These are phyloP conservation scores for Tromatobia lineatoria DNA, from an alignment of 2,888 invertebrate genomes.

Conservation along the genomic window DNA sequence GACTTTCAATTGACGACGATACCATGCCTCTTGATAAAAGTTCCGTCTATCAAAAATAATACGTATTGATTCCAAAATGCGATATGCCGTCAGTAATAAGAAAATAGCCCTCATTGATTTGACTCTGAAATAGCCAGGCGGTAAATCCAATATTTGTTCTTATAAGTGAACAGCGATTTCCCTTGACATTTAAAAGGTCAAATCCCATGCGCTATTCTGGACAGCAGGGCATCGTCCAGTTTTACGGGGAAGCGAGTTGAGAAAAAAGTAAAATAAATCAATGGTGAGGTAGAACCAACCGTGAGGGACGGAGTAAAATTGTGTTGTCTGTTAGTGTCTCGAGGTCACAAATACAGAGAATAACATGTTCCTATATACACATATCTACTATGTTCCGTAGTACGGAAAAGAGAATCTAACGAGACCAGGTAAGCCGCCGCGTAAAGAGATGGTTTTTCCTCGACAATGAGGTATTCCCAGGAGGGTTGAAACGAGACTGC, in stretches of 20 bases:
- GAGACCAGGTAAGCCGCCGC: conserved; percentile 74
- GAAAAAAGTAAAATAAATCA: conserved; percentile 52
- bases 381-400: conserved; percentile 15
- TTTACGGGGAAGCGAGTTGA: conserved; percentile 27
- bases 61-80: too few species aligned
- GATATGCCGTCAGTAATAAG: too few species aligned
- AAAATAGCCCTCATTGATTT: background rate
- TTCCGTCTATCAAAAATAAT: too few species aligned
- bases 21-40: too few species aligned
- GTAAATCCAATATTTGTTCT: conserved; percentile 17
- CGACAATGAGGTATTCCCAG: conserved; percentile 71
- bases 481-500: conserved; percentile 65
- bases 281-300: conserved; percentile 42
- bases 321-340: conserved; percentile 53
- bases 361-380: background rate
- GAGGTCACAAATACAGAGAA: conserved; percentile 54
- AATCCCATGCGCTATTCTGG: conserved; percentile 28
- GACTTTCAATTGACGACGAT: too few species aligned
- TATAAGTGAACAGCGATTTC: conserved; percentile 25
- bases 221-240: conserved; percentile 37
- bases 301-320: conserved; percentile 42
- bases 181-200: conserved; percentile 13
- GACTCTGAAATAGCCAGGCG: background rate
- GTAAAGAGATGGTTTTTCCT: conserved; percentile 77
- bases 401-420: conserved; percentile 76